phyloP scores from a whole-genome alignment of 2,113 vertebrate genomes.

The Cynocephalus volans region DNA sequence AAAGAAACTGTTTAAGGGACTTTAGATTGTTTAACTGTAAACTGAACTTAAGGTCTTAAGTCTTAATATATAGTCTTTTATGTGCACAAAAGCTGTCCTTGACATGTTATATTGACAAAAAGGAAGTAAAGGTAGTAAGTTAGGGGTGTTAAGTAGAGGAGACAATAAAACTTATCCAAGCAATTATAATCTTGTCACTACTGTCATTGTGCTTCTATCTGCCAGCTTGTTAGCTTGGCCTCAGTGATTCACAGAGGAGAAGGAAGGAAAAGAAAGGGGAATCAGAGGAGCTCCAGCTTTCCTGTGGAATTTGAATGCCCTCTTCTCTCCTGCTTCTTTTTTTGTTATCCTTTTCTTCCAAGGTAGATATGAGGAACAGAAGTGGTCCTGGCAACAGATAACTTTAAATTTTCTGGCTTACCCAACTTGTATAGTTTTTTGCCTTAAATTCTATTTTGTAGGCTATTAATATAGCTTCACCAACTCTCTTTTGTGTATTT shows the following conservation, averaged over 20 bases:
- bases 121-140: background rate
- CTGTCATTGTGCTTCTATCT: background rate
- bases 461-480: background rate
- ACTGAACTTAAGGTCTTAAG: background rate
- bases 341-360: background rate
- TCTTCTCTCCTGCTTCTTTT: background rate
- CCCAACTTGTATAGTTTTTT: background rate
- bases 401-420: background rate
- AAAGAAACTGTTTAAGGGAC: slow-evolving; percentile 1
- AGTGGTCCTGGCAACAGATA: background rate
- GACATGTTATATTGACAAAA: background rate
- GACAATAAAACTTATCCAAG: background rate
- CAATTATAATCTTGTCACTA: background rate
- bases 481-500: background rate
- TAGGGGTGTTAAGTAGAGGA: background rate
- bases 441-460: background rate
- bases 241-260: background rate
- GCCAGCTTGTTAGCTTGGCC: background rate
- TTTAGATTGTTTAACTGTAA: background rate
- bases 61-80: background rate
- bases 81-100: background rate
- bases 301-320: background rate
- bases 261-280: background rate
- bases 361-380: background rate
- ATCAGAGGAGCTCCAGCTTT: background rate